Evolutionary conservation across 2,888 invertebrate genomes (phyloP), one percentile per base, ranked within the genome.

Genomic region (Epinotia nisella): DNA sequence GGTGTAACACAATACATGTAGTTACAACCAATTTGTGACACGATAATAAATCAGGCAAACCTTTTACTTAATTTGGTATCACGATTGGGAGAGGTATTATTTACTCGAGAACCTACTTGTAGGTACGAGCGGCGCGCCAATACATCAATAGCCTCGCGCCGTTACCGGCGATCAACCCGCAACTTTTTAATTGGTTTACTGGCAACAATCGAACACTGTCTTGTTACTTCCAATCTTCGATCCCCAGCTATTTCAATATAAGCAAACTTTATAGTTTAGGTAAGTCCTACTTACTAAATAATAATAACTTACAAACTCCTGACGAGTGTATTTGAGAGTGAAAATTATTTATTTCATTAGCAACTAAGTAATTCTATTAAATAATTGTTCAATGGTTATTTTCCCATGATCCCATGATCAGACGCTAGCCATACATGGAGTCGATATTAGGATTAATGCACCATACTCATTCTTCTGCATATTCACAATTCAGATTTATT

Each of bases 181-280:
- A 90, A 91, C 87, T 90, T 91, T 91, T 89, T 90, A 92, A 91
- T 91, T 90, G 90, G 89, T 91, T 91, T 83, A 85, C 85, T 84
- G 86, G 87, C 87, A 88, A 88, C 85, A 88, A 88, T 88, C 85
- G 87, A 86, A 83, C 80, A 84, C 83, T 83, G 84, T 81, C 85
- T 85, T 83, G 87, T 89, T 88, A 84, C 83, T 84, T 81, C 78
- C 78, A 82, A 83, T 82, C 82, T 82, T 83, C 81, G 81, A 77
- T 81, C 74, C 75, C 76, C 77, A 78, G 77, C 73, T 75, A 76
- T 76, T 77, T 74, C 74, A 74, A 77, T 79, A 69, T 69, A 73
- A 72, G 64, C 73, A 39, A 62, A 73, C 58, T 73, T 73, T 68
- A 51, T 68, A 72, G 72, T 72, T 72, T 61, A 21, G 61, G 41